Conservation (phyloP, 2,888 invertebrate species). For the Corbicula japonica region DNA sequence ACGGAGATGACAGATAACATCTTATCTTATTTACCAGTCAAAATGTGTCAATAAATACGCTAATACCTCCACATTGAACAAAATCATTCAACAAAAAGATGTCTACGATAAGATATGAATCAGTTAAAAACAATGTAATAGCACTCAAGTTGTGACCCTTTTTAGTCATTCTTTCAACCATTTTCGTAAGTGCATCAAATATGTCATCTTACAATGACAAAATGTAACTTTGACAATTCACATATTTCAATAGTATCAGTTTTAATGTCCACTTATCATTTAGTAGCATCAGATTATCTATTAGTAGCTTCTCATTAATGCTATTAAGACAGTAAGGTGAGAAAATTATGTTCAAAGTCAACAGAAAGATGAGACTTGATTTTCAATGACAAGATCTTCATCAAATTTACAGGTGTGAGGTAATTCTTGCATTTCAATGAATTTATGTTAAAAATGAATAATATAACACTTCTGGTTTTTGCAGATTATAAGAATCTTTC, state of each 20-base stretch:
- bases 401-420: slow-evolving; percentile 20
- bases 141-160: slow-evolving; percentile 26
- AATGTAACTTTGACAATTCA: slow-evolving; percentile 22
- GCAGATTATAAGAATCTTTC: too few species aligned
- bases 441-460: too few species aligned
- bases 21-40: slow-evolving; percentile 39
- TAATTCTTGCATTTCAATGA: not conserved
- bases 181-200: slow-evolving; percentile 22
- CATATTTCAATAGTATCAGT: slow-evolving; percentile 22
- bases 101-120: slow-evolving; percentile 40
- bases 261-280: slow-evolving; percentile 29
- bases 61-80: slow-evolving; percentile 46
- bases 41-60: slow-evolving; percentile 46
- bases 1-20: slow-evolving; percentile 34
- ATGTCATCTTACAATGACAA: slow-evolving; percentile 42
- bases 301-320: slow-evolving; percentile 22
- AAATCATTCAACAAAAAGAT: slow-evolving; percentile 26
- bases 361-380: slow-evolving; percentile 20
- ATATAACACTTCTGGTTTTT: too few species aligned
- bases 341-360: slow-evolving; percentile 3
- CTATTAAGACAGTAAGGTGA: slow-evolving; percentile 24
- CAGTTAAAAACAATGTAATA: slow-evolving; percentile 27
- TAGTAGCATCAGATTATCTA: slow-evolving; percentile 35
- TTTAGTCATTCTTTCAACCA: slow-evolving; percentile 14
- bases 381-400: slow-evolving; percentile 2